Evolutionary conservation across 2,888 invertebrate genomes (phyloP), one percentile per base, ranked within the genome.

Genomic region (Ochropleura leucogaster): DNA sequence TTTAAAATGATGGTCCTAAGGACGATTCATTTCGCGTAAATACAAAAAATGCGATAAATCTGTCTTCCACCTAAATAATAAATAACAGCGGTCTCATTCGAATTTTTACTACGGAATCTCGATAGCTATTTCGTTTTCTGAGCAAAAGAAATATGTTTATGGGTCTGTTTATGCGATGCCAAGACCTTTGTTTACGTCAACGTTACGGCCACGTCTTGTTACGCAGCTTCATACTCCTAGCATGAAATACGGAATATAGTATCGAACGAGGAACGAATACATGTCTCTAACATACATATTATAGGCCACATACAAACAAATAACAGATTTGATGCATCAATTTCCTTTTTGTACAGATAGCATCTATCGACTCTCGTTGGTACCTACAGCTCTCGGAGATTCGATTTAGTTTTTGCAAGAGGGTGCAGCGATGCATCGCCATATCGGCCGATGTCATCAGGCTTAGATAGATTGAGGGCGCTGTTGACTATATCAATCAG

Each of bases 331-430:
- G 47, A 74, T 72, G 30, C 74, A 62, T 76, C 73, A 77, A 83
- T 85, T 78, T 72, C 81, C 84, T 71, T 64, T 51, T 73, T 63
- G 49, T 62, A 74, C 62, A 60, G 73, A 65, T 81, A 57, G 51
- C 63, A 73, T 69, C 75, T 73, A 75, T 82, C 79, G 77, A 78
- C 66, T 77, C 68, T 42, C 77, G 67, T 51, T 67, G 74, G 79
- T 82, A 77, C 51, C 49, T 68, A 57, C 68, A 82, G 68, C 74
- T 85, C 73, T 80, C 79, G 89, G 90, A 88, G 87, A 91, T 93
- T 93, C 91, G 92, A 93, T 93, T 93, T 92, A 89, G 91, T 92
- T 92, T 92, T 91, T 91, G 88, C 89, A 88, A 87, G 92, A 91
- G 93, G 92, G 93, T 92, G 92, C 91, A 93, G 79, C 70, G 75